Conservation (phyloP, 1,140 invertebrate species). For the Drosophila mauritiana region DNA sequence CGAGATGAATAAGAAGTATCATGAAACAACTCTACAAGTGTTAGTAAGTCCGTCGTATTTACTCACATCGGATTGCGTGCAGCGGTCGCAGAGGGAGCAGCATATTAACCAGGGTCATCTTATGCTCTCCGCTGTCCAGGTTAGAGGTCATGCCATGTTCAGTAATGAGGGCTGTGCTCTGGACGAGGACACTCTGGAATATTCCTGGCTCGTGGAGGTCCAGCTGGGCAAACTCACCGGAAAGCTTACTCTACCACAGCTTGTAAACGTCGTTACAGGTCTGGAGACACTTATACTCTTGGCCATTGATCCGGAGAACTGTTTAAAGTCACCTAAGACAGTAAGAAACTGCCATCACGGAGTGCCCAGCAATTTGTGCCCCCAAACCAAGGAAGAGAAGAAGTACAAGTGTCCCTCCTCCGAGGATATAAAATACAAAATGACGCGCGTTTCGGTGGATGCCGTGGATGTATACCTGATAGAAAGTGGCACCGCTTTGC, state of each 20-base stretch:
- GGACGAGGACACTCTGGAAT: slow-evolving; percentile 97
- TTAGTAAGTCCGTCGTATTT: slow-evolving; percentile 95
- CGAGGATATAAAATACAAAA: slow-evolving; percentile 97
- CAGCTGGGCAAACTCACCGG: slow-evolving; percentile 93
- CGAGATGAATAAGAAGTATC: slow-evolving; percentile 97
- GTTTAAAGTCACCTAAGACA: slow-evolving; percentile 90
- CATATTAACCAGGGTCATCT: slow-evolving; percentile 95
- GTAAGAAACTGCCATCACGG: slow-evolving; percentile 95
- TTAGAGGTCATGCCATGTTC: slow-evolving; percentile 98
- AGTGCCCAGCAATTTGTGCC: slow-evolving; percentile 90
- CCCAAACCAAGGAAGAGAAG: slow-evolving; percentile 89
- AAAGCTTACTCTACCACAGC: slow-evolving; percentile 91
- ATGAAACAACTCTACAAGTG: slow-evolving; percentile 95
- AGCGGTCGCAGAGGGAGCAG: slow-evolving; percentile 88
- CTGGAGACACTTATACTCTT: slow-evolving; percentile 95
- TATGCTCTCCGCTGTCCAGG: slow-evolving; percentile 94
- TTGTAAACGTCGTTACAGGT: slow-evolving; percentile 94
- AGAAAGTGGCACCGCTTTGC: slow-evolving; percentile 94
- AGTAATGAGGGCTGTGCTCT: slow-evolving; percentile 94
- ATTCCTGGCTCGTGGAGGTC: slow-evolving; percentile 96
- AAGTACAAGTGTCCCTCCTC: slow-evolving; percentile 92
- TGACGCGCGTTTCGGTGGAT: slow-evolving; percentile 96
- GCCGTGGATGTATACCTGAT: slow-evolving; percentile 95
- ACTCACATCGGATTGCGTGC: slow-evolving; percentile 90
- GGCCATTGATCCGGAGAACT: slow-evolving; percentile 95